Conservation (phyloP, 2,888 invertebrate genomes). For the Drymonia ruficornis region DNA sequence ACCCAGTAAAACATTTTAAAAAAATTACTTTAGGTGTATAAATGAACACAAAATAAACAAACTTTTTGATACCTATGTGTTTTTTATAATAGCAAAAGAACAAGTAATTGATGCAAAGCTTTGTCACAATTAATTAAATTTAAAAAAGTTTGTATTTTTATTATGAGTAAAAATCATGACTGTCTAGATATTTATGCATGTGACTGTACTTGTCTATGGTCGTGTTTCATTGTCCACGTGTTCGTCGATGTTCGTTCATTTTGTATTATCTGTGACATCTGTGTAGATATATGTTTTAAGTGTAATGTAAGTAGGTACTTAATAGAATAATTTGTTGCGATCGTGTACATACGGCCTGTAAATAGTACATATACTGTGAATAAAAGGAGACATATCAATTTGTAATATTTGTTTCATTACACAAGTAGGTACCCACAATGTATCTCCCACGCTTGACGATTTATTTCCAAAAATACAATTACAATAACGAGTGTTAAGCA, state of each 20-base stretch:
- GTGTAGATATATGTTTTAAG: slow-evolving; percentile 55
- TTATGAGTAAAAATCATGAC: not conserved
- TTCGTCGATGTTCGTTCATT: slow-evolving; percentile 26
- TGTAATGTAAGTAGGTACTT: slow-evolving; percentile 59
- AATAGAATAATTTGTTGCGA: slow-evolving; percentile 60
- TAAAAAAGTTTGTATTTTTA: no score
- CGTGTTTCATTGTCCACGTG: slow-evolving; percentile 17
- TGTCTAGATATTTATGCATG: slow-evolving; percentile 25
- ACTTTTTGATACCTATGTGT: no score
- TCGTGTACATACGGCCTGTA: slow-evolving; percentile 69
- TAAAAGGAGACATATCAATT: slow-evolving; percentile 84
- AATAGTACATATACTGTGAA: slow-evolving; percentile 80
- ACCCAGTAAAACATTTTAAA: no score
- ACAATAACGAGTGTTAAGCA: no score
- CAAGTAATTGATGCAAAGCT: no score
- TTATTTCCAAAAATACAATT: no score
- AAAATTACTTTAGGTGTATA: no score
- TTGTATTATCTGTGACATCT: slow-evolving; percentile 39
- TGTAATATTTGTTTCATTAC: slow-evolving; percentile 61
- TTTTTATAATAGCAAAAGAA: no score
- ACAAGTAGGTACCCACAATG: no score
- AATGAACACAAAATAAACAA: no score
- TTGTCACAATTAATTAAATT: no score
- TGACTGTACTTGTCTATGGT: slow-evolving; percentile 19
- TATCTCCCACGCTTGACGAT: no score